Base-by-base conservation (phyloP, 2,113 vertebrate species). In the Hiodon alosoides region DNA sequence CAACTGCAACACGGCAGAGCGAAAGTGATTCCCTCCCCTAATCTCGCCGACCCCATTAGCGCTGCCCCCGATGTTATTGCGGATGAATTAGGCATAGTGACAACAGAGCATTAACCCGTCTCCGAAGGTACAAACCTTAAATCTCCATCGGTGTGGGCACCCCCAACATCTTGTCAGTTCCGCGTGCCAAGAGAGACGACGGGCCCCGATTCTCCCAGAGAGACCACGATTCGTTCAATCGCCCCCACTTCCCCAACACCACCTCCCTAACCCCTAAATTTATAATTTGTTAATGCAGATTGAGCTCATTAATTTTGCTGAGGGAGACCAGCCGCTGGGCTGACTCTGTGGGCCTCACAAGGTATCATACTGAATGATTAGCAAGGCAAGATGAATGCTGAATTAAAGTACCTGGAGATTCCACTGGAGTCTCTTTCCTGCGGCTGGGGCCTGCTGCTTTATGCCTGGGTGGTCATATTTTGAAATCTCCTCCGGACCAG, bases 391-490 rank as follows among this genome's bases (percentile, higher is more conserved):
- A 81, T 75, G 71, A 71, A 74, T 71, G 67, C 71, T 52, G 68
- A 54, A 57, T 50, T 70, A 59, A 46, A 48, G 17, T 60, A 46
- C 59, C 64, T 68, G 58, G 75, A 76, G 71, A 78, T 76, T 78
- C 64, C 82, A 31, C 31, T 31, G 31, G 31, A 31, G 71, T 69
- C 67, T 79, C 47, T 60, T 71, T 52, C 61, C 67, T 73, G 73
- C n/a, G 71, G 77, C 69, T 71, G 48, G 71, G 61, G 69, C 78
- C 83, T 81, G 46, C 86, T 86, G 86, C 85, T 88, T 90, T 90
- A 86, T 88, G 89, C 91, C 89, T 90, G 87, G 86, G 86, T 89
- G 89, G 91, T 92, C 90, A 91, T 92, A 91, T 93, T 93, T 86
- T 83, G 87, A 91, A 90, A 91, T 90, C 88, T 92, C 91, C 87